phyloP scores from a whole-genome alignment of 2,113 vertebrate genomes.

The Etheostoma cragini region DNA sequence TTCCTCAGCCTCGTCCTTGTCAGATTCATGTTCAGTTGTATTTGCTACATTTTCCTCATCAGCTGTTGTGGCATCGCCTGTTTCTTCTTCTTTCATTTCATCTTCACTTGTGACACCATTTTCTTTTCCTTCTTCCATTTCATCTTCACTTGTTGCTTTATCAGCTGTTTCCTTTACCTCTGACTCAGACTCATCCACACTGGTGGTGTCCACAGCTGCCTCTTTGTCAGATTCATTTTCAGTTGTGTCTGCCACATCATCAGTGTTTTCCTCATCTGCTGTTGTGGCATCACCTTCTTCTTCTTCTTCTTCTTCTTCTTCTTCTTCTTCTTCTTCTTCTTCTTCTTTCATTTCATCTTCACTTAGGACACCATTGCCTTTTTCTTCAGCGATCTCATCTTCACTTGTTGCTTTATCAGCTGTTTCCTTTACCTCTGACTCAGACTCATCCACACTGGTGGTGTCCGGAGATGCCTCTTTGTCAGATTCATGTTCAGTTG shows the following conservation, averaged over 20 bases:
- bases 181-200: neutral
- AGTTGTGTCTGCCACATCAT: conserved; percentile 22
- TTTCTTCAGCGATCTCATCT: too few species aligned
- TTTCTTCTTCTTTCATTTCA: conserved; percentile 9
- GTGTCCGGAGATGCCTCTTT: too few species aligned
- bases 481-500: neutral
- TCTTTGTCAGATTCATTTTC: conserved; percentile 37
- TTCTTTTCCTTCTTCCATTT: conserved; percentile 30
- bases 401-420: neutral
- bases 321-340: too few species aligned
- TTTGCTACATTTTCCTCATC: conserved; percentile 55
- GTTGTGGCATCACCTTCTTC: too few species aligned
- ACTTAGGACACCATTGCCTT: too few species aligned
- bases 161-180: conserved; percentile 22
- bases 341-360: too few species aligned
- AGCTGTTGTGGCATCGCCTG: neutral
- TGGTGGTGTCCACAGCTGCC: conserved; percentile 10
- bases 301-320: too few species aligned
- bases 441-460: too few species aligned
- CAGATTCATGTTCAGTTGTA: neutral
- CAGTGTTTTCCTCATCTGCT: too few species aligned
- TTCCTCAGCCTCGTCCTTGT: too few species aligned
- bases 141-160: conserved; percentile 19
- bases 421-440: neutral
- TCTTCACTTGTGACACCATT: conserved; percentile 20